These are phyloP conservation scores for Drosophila bipectinata DNA, from an alignment of 1,140 invertebrate genomes.

Conservation along the genomic window DNA sequence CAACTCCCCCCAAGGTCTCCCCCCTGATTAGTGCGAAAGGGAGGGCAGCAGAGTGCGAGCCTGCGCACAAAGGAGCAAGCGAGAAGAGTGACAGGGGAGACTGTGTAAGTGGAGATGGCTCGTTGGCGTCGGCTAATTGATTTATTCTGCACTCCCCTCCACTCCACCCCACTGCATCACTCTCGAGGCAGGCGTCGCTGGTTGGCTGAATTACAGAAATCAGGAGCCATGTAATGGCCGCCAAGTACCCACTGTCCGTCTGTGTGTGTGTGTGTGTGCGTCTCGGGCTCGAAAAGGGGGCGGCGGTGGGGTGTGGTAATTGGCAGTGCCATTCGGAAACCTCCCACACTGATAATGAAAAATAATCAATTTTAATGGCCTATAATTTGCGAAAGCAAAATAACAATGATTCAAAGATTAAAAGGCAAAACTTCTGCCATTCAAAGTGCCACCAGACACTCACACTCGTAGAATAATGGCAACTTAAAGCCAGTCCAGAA, in stretches of 20 bases:
- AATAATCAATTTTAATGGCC: slow-evolving; percentile 77
- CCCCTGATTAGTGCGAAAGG: neutral
- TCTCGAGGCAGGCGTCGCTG: slow-evolving; percentile 17
- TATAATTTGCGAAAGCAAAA: slow-evolving; percentile 69
- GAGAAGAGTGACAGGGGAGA: slow-evolving; percentile 1
- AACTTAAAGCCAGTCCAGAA: slow-evolving; percentile 4
- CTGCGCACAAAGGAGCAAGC: slow-evolving; percentile 24
- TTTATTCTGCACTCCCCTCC: slow-evolving; percentile 43
- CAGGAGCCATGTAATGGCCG: slow-evolving; percentile 55
- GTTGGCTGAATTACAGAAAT: slow-evolving; percentile 49
- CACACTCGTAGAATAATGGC: neutral
- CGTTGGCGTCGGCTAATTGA: slow-evolving; percentile 53
- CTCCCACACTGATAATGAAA: slow-evolving; percentile 56
- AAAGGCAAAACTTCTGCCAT: slow-evolving; percentile 44
- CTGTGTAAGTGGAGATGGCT: slow-evolving; percentile 45
- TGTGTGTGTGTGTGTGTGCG: neutral
- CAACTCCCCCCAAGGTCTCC: slow-evolving; percentile 5
- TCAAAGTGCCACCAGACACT: slow-evolving; percentile 44
- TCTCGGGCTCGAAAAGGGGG: slow-evolving; percentile 1
- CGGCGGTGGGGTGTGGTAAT: slow-evolving; percentile 15
- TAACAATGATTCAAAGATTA: slow-evolving; percentile 64
- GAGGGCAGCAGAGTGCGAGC: slow-evolving; percentile 9
- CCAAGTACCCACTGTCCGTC: slow-evolving; percentile 21
- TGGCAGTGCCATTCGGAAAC: slow-evolving; percentile 10
- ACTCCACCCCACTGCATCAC: neutral